Evolutionary conservation across 2,797 vertebrate species (phyloP).

Genomic region (Mus spretus): DNA sequence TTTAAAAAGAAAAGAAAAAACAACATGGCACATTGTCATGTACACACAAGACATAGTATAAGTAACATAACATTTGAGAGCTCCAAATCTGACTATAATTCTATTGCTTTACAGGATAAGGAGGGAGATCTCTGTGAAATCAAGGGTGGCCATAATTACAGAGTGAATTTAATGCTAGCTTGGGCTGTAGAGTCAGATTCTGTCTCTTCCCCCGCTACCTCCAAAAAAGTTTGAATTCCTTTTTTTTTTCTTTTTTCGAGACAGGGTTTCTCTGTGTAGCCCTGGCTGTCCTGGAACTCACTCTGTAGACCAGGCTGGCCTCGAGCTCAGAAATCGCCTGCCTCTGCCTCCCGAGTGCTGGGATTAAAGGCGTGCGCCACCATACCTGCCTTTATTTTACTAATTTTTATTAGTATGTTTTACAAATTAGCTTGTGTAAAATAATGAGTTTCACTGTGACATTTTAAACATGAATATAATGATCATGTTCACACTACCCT

Average conservation of each 20-base stretch:
- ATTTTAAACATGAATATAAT: background rate
- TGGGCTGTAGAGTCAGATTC: background rate
- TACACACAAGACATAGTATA: background rate
- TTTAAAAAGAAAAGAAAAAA: too few relatives aligned
- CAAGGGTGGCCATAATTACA: too few relatives aligned
- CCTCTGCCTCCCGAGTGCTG: background rate
- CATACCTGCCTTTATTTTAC: background rate
- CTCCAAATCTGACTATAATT: background rate
- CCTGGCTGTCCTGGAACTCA: background rate
- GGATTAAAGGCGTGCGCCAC: background rate
- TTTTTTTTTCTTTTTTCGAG: background rate
- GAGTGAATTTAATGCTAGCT: background rate
- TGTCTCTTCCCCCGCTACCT: too few relatives aligned
- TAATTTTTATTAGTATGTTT: background rate
- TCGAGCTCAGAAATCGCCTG: background rate
- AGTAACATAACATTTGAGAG: constrained; percentile 4
- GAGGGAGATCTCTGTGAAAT: background rate
- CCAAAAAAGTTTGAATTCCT: background rate
- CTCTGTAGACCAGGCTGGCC: background rate
- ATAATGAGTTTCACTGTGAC: background rate
- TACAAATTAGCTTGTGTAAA: background rate
- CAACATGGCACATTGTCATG: background rate
- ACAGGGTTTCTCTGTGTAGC: background rate
- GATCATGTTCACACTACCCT: background rate
- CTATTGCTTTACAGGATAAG: background rate